Conservation (phyloP, 37 sponge, comb jelly and placozoan genomes). For the Oscarella lobularis region DNA sequence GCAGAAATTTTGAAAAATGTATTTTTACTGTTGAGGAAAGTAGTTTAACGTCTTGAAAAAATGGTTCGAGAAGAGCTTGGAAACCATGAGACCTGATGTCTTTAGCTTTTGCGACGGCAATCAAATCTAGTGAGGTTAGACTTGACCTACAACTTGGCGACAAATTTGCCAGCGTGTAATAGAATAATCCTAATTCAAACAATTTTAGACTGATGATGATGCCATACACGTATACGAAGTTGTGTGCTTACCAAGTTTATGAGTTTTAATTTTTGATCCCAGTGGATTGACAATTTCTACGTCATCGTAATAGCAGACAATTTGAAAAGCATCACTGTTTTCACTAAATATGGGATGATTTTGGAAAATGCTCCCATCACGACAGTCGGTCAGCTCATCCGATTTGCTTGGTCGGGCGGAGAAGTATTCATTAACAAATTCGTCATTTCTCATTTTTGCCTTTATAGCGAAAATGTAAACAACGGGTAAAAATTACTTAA, state of each 20-base stretch:
- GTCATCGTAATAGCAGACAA: background rate
- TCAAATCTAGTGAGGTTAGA: background rate
- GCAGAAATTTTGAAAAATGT: background rate
- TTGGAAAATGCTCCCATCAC: background rate
- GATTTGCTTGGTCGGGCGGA: no score
- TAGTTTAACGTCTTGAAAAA: conserved; percentile 6
- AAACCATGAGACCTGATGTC: conserved; percentile 6
- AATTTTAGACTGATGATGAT: no score
- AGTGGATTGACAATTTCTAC: background rate
- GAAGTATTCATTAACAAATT: no score
- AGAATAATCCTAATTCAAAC: background rate
- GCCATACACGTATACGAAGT: no score
- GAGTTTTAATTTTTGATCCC: background rate
- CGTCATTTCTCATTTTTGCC: no score
- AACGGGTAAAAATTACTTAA: no score
- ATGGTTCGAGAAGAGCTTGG: conserved; percentile 8
- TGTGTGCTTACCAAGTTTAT: background rate
- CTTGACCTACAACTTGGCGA: background rate
- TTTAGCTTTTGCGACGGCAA: conserved; percentile 18
- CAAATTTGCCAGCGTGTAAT: background rate
- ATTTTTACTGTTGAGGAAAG: background rate
- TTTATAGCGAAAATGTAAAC: no score
- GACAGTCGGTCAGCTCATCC: no score
- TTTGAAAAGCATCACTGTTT: background rate
- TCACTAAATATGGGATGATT: background rate